These are phyloP conservation scores for Stratiomys singularior DNA, from an alignment of 2,888 invertebrate species.

Conservation along the genomic window DNA sequence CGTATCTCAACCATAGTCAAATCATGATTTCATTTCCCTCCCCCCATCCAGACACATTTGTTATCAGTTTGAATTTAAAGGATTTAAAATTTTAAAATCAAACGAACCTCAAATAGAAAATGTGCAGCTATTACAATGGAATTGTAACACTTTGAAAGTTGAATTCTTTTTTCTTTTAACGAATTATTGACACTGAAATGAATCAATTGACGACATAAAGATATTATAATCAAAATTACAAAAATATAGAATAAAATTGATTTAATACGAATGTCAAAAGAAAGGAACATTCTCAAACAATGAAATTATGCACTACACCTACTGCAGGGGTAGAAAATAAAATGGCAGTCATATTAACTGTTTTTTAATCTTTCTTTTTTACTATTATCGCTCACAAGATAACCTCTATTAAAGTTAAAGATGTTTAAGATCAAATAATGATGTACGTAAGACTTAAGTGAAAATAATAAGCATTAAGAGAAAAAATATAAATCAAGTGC, in stretches of 20 bases:
- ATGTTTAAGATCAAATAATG: neutral
- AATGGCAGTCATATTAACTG: slow-evolving; percentile 1
- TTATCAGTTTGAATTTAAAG: neutral
- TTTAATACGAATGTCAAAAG: neutral
- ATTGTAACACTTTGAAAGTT: slow-evolving; percentile 23
- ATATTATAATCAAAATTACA: neutral
- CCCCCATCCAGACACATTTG: neutral
- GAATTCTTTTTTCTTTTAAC: slow-evolving; percentile 1
- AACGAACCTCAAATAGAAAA: slow-evolving; percentile 32
- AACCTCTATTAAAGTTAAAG: too few relatives aligned
- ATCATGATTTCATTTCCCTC: too few relatives aligned
- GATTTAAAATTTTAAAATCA: neutral
- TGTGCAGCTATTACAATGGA: slow-evolving; percentile 43
- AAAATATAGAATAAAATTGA: neutral
- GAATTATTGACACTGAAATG: neutral
- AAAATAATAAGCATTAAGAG: slow-evolving; percentile 5
- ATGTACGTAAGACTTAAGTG: neutral
- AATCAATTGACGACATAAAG: neutral
- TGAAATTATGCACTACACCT: slow-evolving; percentile 1
- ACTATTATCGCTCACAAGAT: too few relatives aligned
- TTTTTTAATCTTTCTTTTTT: neutral
- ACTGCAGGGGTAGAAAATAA: slow-evolving; percentile 35
- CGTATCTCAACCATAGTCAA: neutral
- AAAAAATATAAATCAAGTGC: slow-evolving; percentile 40
- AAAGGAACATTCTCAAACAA: neutral